A percentile compares a stretch with the other conserved stretches of the same genome.
Conservation (phyloP, 2,888 invertebrate genomes). For the Ochlodes sylvanus region DNA sequence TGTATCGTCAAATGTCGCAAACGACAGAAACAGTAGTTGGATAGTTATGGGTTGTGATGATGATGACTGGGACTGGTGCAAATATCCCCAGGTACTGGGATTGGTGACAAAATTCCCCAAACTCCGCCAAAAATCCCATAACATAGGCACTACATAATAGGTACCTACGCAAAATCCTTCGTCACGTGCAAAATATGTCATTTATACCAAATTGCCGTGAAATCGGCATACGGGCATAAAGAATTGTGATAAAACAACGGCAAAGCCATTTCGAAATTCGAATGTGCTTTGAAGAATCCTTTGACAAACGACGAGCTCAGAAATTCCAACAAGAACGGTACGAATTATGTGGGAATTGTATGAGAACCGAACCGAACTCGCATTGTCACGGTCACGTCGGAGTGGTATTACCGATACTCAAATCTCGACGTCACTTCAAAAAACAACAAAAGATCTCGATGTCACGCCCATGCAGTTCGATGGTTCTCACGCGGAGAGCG, state of each 20-base stretch:
- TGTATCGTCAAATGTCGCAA: too few species aligned
- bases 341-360: slow-evolving; percentile 26
- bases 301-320: slow-evolving; percentile 32
- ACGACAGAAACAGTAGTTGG: too few species aligned
- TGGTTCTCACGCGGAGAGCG: slow-evolving; percentile 77
- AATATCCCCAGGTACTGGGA: too few species aligned
- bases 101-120: too few species aligned
- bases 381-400: slow-evolving; percentile 76
- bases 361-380: slow-evolving; percentile 50
- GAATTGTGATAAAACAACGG: slow-evolving; percentile 48
- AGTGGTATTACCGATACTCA: slow-evolving; percentile 68
- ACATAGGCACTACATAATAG: too few species aligned
- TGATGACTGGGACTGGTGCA: too few species aligned
- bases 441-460: slow-evolving; percentile 68
- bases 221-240: slow-evolving; percentile 42
- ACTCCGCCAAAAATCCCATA: neutral
- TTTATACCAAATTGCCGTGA: slow-evolving; percentile 45
- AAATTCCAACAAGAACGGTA: slow-evolving; percentile 33
- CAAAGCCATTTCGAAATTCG: slow-evolving; percentile 37
- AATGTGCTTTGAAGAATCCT: slow-evolving; percentile 28
- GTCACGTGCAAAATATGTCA: neutral
- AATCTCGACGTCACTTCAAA: slow-evolving; percentile 63
- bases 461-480: slow-evolving; percentile 82
- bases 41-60: too few species aligned
- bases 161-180: neutral